phyloP scores from a whole-genome alignment of 2,113 vertebrate genomes.

The Cyanistes caeruleus region DNA sequence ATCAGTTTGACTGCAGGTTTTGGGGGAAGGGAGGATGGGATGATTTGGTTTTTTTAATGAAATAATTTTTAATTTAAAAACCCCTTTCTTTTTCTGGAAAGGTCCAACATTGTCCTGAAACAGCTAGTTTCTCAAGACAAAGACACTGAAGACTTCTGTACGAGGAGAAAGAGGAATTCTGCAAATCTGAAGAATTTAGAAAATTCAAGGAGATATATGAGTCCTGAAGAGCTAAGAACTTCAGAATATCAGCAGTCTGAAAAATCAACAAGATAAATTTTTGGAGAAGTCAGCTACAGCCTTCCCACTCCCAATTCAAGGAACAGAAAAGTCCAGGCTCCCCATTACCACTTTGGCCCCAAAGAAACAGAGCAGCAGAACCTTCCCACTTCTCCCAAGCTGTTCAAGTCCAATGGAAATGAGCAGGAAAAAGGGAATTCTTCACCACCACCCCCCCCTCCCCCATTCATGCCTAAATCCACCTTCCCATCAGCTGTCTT shows the following conservation, averaged over 20 bases:
- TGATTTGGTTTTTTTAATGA: background rate
- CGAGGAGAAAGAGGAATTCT: background rate
- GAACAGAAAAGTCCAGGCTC: background rate
- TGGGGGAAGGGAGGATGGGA: accelerated
- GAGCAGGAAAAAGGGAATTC: background rate
- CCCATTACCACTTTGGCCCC: background rate
- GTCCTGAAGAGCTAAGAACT: background rate
- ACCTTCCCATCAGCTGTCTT: background rate
- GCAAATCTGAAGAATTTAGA: background rate
- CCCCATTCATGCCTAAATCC: background rate
- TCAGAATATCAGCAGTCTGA: background rate
- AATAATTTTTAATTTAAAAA: background rate
- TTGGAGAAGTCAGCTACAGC: background rate
- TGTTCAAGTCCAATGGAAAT: background rate
- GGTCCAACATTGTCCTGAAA: background rate
- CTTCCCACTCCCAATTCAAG: background rate
- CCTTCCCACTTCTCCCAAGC: background rate
- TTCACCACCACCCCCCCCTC: background rate
- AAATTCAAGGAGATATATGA: background rate
- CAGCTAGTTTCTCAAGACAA: background rate
- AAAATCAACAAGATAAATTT: background rate
- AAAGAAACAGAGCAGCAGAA: background rate
- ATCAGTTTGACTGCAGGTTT: background rate
- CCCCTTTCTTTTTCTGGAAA: background rate
- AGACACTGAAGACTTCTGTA: background rate